Percentiles rank a stretch among this genome's conserved stretches.
Evolutionary conservation across 2,113 vertebrate species (phyloP).

Genomic region (Cephalopholis sonnerati): DNA sequence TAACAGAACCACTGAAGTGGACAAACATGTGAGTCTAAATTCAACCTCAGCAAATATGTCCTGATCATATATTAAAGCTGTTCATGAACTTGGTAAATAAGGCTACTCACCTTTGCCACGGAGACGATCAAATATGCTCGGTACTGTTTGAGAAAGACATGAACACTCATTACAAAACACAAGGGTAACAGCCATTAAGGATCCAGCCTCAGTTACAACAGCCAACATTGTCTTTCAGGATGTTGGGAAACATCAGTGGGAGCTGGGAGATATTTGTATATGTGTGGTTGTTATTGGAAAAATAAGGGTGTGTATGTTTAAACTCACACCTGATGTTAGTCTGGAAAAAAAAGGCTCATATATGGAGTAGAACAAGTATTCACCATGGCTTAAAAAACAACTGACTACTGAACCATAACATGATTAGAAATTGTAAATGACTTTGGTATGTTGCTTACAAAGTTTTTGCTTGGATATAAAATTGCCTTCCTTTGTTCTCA

Average conservation of each 20-base stretch:
- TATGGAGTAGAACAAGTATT: too few species aligned
- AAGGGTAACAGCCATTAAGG: neutral
- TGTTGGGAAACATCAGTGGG: neutral
- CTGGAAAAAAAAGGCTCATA: too few species aligned
- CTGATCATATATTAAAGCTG: neutral
- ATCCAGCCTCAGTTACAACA: neutral
- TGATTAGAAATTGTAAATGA: too few species aligned
- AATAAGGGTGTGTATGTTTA: neutral
- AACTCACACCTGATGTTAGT: too few species aligned
- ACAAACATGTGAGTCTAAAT: too few species aligned
- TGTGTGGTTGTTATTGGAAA: neutral
- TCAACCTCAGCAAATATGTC: too few species aligned
- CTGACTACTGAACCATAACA: too few species aligned
- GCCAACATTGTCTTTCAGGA: neutral
- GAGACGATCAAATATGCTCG: neutral
- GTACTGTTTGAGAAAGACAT: constrained; percentile 27
- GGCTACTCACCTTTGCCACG: neutral
- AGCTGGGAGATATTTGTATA: neutral
- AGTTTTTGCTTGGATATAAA: too few species aligned
- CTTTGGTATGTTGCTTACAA: too few species aligned
- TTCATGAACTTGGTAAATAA: neutral
- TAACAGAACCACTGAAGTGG: neutral
- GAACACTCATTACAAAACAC: neutral
- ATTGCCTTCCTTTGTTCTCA: too few species aligned
- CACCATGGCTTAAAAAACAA: too few species aligned